These are phyloP conservation scores for Ophraella communa DNA, from an alignment of 2,888 invertebrate species.

Conservation along the genomic window DNA sequence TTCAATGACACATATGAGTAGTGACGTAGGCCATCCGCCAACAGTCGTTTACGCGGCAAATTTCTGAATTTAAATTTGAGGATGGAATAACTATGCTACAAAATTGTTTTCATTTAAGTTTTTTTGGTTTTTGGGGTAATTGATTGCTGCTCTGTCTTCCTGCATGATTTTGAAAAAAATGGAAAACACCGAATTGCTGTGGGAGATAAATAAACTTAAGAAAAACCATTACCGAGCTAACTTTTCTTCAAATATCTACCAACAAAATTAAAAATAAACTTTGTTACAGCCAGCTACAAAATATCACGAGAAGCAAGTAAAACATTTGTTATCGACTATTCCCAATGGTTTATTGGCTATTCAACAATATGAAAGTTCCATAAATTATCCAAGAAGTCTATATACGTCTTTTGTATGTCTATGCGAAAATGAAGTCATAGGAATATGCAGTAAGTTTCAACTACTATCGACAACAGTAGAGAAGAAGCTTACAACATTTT, in stretches of 20 bases:
- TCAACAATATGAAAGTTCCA: constrained; percentile 40
- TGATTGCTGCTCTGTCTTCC: too few species aligned
- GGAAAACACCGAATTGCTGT: too few species aligned
- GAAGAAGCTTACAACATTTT: too few species aligned
- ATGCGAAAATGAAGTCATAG: constrained; percentile 47
- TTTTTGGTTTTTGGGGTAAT: too few species aligned
- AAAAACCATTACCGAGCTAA: not conserved
- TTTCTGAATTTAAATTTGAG: too few species aligned
- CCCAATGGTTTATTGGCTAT: constrained; percentile 37
- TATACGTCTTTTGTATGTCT: constrained; percentile 45
- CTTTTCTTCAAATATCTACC: not conserved
- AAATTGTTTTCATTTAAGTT: too few species aligned
- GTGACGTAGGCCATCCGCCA: too few species aligned
- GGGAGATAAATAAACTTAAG: too few species aligned
- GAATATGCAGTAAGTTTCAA: constrained; percentile 45
- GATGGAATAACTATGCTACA: too few species aligned
- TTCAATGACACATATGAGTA: too few species aligned
- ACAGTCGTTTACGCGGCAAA: too few species aligned
- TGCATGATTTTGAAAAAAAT: too few species aligned
- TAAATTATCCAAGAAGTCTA: constrained; percentile 34
- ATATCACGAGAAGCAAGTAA: constrained; percentile 40
- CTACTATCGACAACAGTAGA: not conserved
- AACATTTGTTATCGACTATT: constrained; percentile 38
- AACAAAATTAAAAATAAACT: not conserved
- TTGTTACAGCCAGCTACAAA: constrained; percentile 42